Evolutionary conservation across 2,888 invertebrate species (phyloP).

Genomic region (Epinotia brunnichana): DNA sequence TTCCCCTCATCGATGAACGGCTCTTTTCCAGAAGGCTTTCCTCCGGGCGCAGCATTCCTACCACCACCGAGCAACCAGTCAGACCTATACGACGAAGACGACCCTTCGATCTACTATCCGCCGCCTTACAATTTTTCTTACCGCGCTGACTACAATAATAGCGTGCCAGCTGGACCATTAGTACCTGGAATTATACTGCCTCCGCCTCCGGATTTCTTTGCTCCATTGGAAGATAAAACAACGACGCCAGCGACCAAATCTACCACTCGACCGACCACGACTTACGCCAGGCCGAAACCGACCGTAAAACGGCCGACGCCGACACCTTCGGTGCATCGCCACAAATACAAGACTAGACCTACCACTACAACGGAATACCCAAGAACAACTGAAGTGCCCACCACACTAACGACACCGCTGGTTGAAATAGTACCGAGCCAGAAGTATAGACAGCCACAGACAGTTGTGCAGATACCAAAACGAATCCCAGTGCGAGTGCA

Average conservation of each 20-base stretch:
- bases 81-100: conserved; percentile 93
- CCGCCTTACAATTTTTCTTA: conserved; percentile 95
- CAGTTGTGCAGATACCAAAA: conserved; percentile 64
- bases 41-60: conserved; percentile 84
- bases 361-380: conserved; percentile 69
- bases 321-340: conserved; percentile 65
- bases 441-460: conserved; percentile 72
- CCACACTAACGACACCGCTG: conserved; percentile 69
- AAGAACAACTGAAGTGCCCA: conserved; percentile 72
- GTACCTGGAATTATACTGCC: conserved; percentile 95
- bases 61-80: conserved; percentile 89
- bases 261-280: conserved; percentile 61
- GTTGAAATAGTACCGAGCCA: conserved; percentile 72
- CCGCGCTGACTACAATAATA: conserved; percentile 89
- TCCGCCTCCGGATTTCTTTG: conserved; percentile 94
- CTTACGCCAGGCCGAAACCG: conserved; percentile 66
- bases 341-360: conserved; percentile 73
- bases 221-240: conserved; percentile 84
- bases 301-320: conserved; percentile 65
- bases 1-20: conserved; percentile 83
- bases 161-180: conserved; percentile 92
- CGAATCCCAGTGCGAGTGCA: conserved; percentile 76
- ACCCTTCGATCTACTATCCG: conserved; percentile 95
- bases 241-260: conserved; percentile 66
- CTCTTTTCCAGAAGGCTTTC: conserved; percentile 83